Percentiles rank a stretch among this genome's conserved stretches.
Evolutionary conservation across 2,113 vertebrate species (phyloP).

Genomic region (Uria lomvia): DNA sequence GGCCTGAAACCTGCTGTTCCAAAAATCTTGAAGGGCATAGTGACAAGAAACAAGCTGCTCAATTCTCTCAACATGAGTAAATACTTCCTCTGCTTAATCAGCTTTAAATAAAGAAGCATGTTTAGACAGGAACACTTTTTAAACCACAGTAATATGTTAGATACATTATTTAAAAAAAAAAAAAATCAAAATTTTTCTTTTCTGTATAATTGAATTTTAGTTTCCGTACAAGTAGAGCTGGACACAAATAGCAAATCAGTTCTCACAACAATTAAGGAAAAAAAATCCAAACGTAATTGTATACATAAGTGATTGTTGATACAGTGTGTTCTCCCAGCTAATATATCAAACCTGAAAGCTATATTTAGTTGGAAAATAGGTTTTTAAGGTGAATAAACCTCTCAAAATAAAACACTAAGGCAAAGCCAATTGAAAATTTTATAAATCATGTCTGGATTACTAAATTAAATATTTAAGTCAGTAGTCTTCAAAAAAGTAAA

Average conservation of each 20-base stretch:
- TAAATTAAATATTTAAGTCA: neutral
- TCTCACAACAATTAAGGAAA: neutral
- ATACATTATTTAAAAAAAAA: neutral
- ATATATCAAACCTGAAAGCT: neutral
- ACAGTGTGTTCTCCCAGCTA: neutral
- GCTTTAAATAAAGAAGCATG: neutral
- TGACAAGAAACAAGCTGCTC: neutral
- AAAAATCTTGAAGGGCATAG: neutral
- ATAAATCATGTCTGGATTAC: neutral
- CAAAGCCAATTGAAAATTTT: neutral
- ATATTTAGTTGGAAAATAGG: neutral
- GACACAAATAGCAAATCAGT: neutral
- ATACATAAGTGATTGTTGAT: neutral
- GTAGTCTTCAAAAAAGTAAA: neutral
- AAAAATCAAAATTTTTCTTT: neutral
- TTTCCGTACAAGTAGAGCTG: neutral
- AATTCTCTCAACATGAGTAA: neutral
- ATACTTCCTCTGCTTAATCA: constrained; percentile 7
- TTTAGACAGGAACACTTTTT: neutral
- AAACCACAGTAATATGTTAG: neutral
- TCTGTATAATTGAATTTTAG: neutral
- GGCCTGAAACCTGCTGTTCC: neutral
- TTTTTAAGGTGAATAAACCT: neutral
- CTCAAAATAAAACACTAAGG: neutral
- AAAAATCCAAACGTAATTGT: neutral